Percentiles rank a stretch among this genome's conserved stretches.
These are phyloP conservation scores for Sturnira hondurensis DNA, from an alignment of 2,113 vertebrate genomes.

Conservation along the genomic window DNA sequence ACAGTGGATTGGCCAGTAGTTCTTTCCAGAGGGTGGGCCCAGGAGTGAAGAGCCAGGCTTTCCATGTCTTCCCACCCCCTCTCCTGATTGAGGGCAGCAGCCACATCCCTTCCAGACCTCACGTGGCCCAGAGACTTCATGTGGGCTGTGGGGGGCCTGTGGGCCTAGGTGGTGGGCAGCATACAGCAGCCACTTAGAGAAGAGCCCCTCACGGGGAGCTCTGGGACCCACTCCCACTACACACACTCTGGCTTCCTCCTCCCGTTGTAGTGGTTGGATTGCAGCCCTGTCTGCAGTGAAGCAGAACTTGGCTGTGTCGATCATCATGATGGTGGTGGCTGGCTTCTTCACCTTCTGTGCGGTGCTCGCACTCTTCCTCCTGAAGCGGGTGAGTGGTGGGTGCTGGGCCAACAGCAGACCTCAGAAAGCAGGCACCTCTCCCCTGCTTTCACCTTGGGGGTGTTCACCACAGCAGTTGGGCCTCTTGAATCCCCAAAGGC, in stretches of 20 bases:
- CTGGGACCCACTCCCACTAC: not conserved
- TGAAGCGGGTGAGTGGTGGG: constrained; percentile 89
- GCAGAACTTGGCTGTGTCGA: constrained; percentile 71
- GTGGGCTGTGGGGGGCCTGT: not conserved
- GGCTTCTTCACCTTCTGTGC: constrained; percentile 92
- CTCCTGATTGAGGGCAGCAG: not conserved
- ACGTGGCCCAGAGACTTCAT: not conserved
- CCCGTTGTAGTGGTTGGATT: constrained; percentile 91
- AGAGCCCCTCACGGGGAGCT: not conserved
- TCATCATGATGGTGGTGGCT: constrained; percentile 97
- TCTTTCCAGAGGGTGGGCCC: not conserved
- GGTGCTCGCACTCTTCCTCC: constrained; percentile 86
- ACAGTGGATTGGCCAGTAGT: not conserved
- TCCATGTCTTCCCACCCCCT: not conserved
- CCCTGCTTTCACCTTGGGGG: not conserved
- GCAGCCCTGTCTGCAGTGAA: constrained; percentile 81
- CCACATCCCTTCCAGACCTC: not conserved
- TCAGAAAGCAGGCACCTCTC: not conserved
- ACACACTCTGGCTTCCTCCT: not conserved
- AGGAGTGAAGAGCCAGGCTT: not conserved
- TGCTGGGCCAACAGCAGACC: not conserved
- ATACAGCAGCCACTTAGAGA: not conserved
- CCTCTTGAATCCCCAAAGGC: not conserved
- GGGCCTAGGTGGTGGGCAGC: not conserved
- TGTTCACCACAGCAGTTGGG: not conserved